Percentiles rank a stretch among this genome's conserved stretches.
Conservation (phyloP, 2,888 invertebrate genomes). For the Drosophila borborema region DNA sequence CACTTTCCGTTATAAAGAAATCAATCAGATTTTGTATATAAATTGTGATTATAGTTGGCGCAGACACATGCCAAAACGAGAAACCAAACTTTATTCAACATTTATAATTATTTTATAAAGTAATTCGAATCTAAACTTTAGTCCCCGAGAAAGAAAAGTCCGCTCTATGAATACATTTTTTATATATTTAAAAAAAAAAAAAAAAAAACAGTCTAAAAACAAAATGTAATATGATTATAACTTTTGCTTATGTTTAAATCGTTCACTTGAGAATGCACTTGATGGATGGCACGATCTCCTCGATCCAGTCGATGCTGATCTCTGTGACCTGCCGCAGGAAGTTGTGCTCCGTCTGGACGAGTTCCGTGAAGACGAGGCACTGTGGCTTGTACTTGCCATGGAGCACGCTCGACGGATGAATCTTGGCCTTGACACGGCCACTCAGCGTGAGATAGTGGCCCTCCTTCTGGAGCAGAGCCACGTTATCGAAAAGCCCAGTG, state of each 20-base stretch:
- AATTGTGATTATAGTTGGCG: too few relatives aligned
- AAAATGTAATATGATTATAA: not conserved
- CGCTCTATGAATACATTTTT: not conserved
- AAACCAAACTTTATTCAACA: too few relatives aligned
- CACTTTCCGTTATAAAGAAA: too few relatives aligned
- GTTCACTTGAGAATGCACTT: conserved; percentile 65
- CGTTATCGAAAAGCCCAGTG: conserved; percentile 93
- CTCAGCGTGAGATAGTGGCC: conserved; percentile 89
- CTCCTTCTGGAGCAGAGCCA: conserved; percentile 92
- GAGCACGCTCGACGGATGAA: conserved; percentile 94
- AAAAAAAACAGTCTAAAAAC: conserved; percentile 2
- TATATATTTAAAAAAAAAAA: not conserved
- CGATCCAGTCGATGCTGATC: conserved; percentile 93
- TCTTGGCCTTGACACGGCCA: conserved; percentile 88
- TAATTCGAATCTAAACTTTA: not conserved
- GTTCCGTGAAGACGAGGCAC: conserved; percentile 92
- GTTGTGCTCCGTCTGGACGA: conserved; percentile 93
- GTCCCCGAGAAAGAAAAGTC: not conserved
- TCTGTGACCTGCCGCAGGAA: conserved; percentile 92
- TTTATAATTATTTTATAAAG: too few relatives aligned
- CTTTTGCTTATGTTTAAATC: not conserved
- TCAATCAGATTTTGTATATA: too few relatives aligned
- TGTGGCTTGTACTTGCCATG: conserved; percentile 87
- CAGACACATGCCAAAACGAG: too few relatives aligned
- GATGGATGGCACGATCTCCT: conserved; percentile 86